Evolutionary conservation across 92 coral and sea anemone species (phyloP), one percentile per base, ranked within the genome.

Genomic region (Scolanthus callimorphus): DNA sequence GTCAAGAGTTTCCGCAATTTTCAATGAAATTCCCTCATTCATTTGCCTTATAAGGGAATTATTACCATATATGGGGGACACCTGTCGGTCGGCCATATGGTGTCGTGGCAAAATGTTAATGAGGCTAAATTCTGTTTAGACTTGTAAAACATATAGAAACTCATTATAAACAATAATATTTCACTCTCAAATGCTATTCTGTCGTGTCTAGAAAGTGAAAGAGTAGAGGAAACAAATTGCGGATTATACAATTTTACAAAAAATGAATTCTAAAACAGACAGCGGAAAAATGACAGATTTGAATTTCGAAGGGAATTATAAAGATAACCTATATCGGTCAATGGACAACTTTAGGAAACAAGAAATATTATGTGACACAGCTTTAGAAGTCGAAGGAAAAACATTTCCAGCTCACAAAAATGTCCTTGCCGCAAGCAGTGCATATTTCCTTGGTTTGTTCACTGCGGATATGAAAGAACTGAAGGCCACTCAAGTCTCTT

Each of bases 391-490:
- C 19, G 99, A 94, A 15, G 95, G 84, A 4, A 49, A 73, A 43
- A 79, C 28, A 31, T 94, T 94, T 34, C 73, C 69, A 27, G 99
- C 91, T 22, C 99, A 94, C 45, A 90, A 83, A 51, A 90, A 84
- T 43, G 72, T 89, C 38, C 66, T 94, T n/a, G 90, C 96, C 4
- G 91, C 96, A 2, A 74, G 88, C 20, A 84, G 96, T 39, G 73
- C 85, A 2, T 94, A 94, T 53, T 94, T 94, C 59, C 90, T 80
- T 11, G 85, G 96, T 19, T 73, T 94, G 54, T 94, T 94, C 57
- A 84, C 95, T 22, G 77, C 83, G 3, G 91, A 94, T 67, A 77
- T 94, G 95, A 89, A 78, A 23, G 99, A 84, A 52, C 59, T 77
- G 19, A 43, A 57, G n/a, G 79, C 77, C 38, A 55, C 22, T 17